phyloP scores from a whole-genome alignment of 2,113 vertebrate genomes.

The Balaeniceps rex region DNA sequence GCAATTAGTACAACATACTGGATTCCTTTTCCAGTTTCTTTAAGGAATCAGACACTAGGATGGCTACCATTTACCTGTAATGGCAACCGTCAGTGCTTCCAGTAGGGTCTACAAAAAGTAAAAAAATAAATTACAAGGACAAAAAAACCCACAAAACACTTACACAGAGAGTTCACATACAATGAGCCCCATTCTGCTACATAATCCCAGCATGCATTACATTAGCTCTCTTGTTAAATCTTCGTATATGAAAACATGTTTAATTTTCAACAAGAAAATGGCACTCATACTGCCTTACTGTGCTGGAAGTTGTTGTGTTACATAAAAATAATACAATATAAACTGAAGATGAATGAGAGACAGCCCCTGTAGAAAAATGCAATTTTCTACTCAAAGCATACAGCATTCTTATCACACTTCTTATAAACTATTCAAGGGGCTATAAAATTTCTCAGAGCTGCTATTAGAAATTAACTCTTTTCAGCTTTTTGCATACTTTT shows the following conservation, averaged over 20 bases:
- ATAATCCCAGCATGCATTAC: background rate
- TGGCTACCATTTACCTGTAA: slow-evolving; percentile 76
- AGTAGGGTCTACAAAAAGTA: slow-evolving; percentile 81
- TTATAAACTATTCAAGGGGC: background rate
- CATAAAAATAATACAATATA: background rate
- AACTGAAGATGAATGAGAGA: background rate
- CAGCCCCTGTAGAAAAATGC: background rate
- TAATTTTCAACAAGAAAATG: background rate
- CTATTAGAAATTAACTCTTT: background rate
- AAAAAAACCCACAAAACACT: background rate
- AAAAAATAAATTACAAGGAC: background rate
- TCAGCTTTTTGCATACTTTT: background rate
- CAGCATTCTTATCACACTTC: background rate
- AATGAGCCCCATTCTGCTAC: background rate
- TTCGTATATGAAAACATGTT: background rate
- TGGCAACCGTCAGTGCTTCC: slow-evolving; percentile 87
- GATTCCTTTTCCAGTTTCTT: background rate
- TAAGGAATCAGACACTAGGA: background rate
- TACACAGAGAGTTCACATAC: background rate
- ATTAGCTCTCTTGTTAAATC: background rate
- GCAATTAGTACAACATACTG: background rate
- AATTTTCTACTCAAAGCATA: background rate
- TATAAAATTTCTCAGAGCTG: background rate
- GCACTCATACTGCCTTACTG: background rate
- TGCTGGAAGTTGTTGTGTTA: background rate